Conservation (phyloP, 2,113 vertebrate genomes). For the Hassar affinis region DNA sequence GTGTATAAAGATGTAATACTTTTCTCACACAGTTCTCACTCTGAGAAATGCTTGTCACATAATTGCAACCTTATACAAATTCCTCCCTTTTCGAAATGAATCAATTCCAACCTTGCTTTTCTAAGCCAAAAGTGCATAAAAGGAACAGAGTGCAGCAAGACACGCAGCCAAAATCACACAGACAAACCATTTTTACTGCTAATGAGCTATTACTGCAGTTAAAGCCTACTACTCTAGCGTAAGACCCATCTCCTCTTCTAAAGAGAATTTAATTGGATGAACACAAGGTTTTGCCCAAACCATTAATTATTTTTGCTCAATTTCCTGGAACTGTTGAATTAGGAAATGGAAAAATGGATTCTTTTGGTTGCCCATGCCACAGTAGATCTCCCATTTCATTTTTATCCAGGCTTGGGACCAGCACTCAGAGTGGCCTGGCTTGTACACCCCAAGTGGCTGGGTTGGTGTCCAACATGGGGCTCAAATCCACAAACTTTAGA, state of each 20-base stretch:
- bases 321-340: too few species aligned
- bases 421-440: too few species aligned
- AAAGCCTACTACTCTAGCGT: background rate
- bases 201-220: background rate
- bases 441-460: too few species aligned
- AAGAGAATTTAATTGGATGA: background rate
- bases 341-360: background rate
- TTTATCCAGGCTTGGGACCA: too few species aligned
- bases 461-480: too few species aligned
- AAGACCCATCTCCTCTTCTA: background rate
- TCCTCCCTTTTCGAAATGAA: background rate
- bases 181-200: background rate
- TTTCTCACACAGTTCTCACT: background rate
- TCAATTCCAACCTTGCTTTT: background rate
- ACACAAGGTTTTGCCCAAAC: background rate
- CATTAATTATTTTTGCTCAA: background rate
- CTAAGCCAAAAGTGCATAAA: background rate
- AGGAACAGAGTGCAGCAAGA: background rate
- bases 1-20: background rate
- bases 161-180: background rate
- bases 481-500: too few species aligned
- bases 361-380: background rate
- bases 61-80: background rate
- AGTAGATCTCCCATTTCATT: too few species aligned
- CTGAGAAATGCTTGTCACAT: background rate